Evolutionary conservation across 2,888 invertebrate genomes (phyloP).

Genomic region (Caenorhabditis uteleia): DNA sequence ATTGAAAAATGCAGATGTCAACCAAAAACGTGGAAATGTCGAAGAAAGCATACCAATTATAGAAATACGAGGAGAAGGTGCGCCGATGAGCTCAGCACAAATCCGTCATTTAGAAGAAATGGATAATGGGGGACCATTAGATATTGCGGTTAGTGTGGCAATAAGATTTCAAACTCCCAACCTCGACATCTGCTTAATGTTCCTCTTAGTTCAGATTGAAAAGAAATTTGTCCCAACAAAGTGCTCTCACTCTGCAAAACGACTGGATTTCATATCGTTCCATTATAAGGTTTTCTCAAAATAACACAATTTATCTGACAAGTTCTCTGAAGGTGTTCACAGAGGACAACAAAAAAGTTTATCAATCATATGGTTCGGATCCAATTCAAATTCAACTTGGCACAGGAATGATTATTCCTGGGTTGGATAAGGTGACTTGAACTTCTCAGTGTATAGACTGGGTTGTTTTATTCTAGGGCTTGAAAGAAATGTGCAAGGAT

Average conservation of each 20-base stretch:
- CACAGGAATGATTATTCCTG: constrained; percentile 68
- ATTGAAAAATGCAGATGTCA: too few relatives aligned
- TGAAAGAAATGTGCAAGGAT: constrained; percentile 64
- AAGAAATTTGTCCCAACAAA: constrained; percentile 54
- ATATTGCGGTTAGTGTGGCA: constrained; percentile 62
- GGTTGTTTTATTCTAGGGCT: constrained; percentile 37
- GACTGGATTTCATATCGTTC: constrained; percentile 68
- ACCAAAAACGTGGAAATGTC: neutral
- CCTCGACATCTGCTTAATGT: neutral
- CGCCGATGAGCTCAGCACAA: constrained; percentile 69
- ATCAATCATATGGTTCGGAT: constrained; percentile 60
- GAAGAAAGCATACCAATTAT: constrained; percentile 69
- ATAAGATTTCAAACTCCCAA: neutral
- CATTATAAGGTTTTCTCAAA: constrained; percentile 64
- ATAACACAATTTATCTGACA: too few relatives aligned
- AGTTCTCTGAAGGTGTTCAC: constrained; percentile 37
- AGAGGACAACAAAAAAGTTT: constrained; percentile 49
- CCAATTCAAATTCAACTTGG: constrained; percentile 68
- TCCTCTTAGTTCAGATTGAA: constrained; percentile 36
- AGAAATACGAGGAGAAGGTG: constrained; percentile 67
- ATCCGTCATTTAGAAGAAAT: constrained; percentile 68
- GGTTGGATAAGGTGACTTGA: constrained; percentile 65
- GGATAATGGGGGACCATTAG: constrained; percentile 65
- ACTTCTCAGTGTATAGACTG: neutral
- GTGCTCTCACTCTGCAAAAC: constrained; percentile 59